Evolutionary conservation across 2,888 invertebrate species (phyloP).

Genomic region (Tetheella fluctuosa): DNA sequence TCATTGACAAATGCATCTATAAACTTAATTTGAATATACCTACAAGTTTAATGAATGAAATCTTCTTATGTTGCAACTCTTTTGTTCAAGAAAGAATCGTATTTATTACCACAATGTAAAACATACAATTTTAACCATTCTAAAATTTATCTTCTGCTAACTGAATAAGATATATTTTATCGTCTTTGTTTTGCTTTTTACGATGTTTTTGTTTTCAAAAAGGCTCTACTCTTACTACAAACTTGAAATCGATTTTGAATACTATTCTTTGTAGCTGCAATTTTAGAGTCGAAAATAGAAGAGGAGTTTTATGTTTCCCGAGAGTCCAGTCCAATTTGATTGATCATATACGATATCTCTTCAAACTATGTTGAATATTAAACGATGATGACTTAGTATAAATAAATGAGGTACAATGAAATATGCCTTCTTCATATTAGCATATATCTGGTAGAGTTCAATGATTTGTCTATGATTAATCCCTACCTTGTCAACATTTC

Average conservation of each 20-base stretch:
- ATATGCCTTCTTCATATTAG: constrained; percentile 55
- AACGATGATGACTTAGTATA: constrained; percentile 74
- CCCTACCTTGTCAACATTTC: constrained; percentile 66
- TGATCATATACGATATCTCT: constrained; percentile 68
- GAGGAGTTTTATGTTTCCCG: constrained; percentile 18
- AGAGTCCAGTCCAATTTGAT: constrained; percentile 58
- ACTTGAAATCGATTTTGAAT: neutral
- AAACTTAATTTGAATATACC: constrained; percentile 41
- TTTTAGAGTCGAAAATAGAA: constrained; percentile 38
- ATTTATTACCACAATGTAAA: neutral
- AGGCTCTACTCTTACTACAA: neutral
- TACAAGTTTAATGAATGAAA: constrained; percentile 45
- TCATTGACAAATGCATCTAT: constrained; percentile 43
- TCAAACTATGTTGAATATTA: constrained; percentile 69
- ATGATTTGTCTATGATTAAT: constrained; percentile 67
- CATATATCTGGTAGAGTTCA: constrained; percentile 48
- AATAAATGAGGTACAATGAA: constrained; percentile 68
- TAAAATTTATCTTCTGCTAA: neutral
- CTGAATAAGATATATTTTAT: neutral
- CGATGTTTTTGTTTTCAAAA: neutral
- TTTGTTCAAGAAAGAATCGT: neutral
- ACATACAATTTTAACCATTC: neutral
- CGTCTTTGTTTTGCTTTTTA: neutral
- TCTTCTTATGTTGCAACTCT: constrained; percentile 28
- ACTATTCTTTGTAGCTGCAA: neutral